Base-by-base conservation (phyloP, 2,113 vertebrate genomes). In the Leucopsar rothschildi region DNA sequence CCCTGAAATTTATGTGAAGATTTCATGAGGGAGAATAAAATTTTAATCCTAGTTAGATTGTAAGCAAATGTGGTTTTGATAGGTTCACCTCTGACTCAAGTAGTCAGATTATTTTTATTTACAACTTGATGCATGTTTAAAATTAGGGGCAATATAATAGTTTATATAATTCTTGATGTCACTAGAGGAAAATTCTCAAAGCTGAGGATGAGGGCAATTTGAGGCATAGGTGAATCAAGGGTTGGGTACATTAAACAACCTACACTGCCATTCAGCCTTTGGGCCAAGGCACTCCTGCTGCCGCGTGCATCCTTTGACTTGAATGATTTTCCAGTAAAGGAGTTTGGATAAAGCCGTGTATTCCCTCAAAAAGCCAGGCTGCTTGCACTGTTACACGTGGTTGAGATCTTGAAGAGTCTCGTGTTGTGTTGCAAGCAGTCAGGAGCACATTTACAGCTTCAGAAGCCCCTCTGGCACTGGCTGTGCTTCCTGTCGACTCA, bases 341-440 rank as follows among this genome's bases (percentile, higher is more conserved):
- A 44, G 27, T 33, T 71, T 25, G 33, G 20, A 25, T 14, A 78
- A 56, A 65, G 10, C 5, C 5, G 0, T 64, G 23, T 66, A 8
- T 9, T 70, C 45, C 37, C 71, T 53, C 61, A 39, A 20, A 60
- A 47, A 27, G 6, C 40, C 19, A 21, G 13, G 40, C 55, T 61
- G 18, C 52, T 31, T 53, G 9, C 25, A 59, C 27, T 0, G 0
- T 52, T 61, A 60, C 33, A 17, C 0, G 0, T 29, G n/a, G 56
- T 8, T 49, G 65, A 33, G 37, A 15, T 44, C 21, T 35, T 35
- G 15, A 72, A 37, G 44, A 55, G 56, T 14, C 35, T 44, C 2
- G 1, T 2, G 5, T 22, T 44, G 12, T 3, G 9, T 2, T 37
- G 20, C 45, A 68, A 35, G 53, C 4, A 40, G n/a, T 21, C 57